These are phyloP conservation scores for Lypha dubia DNA, from an alignment of 2,888 invertebrate species.

Conservation along the genomic window DNA sequence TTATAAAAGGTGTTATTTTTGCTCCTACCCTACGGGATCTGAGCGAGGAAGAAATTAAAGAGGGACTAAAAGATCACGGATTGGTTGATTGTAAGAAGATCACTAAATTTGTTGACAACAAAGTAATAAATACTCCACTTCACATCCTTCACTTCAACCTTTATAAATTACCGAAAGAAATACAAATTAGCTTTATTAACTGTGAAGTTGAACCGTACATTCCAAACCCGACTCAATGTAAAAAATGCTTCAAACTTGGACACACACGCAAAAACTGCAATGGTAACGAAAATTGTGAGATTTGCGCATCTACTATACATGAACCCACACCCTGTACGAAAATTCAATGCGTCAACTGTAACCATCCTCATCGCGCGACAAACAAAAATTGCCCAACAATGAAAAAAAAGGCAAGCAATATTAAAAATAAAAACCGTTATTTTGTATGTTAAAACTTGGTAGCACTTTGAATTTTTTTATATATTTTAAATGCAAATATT, in stretches of 20 bases:
- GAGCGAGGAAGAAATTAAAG: background rate
- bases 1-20: conserved; percentile 24
- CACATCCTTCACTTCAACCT: too few relatives aligned
- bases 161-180: conserved; percentile 12
- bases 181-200: conserved; percentile 11
- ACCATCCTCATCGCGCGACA: conserved; percentile 28
- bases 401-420: conserved; percentile 38
- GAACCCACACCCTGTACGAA: conserved; percentile 42
- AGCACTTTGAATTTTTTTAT: too few relatives aligned
- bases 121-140: too few relatives aligned
- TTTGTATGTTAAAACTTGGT: too few relatives aligned
- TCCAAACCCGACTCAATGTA: conserved; percentile 56
- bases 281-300: conserved; percentile 20
- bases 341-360: conserved; percentile 37
- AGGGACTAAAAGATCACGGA: conserved; percentile 9
- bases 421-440: conserved; percentile 49
- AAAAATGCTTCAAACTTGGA: too few relatives aligned
- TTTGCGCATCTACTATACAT: conserved; percentile 39
- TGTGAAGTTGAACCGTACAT: conserved; percentile 52
- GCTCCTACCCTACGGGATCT: background rate
- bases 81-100: too few relatives aligned
- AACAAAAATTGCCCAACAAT: conserved; percentile 48
- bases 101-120: too few relatives aligned
- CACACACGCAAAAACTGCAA: too few relatives aligned
- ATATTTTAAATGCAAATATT: too few relatives aligned